Evolutionary conservation across 53 echinoderm and acorn worm genomes (phyloP).

Genomic region (Apostichopus leukothele): DNA sequence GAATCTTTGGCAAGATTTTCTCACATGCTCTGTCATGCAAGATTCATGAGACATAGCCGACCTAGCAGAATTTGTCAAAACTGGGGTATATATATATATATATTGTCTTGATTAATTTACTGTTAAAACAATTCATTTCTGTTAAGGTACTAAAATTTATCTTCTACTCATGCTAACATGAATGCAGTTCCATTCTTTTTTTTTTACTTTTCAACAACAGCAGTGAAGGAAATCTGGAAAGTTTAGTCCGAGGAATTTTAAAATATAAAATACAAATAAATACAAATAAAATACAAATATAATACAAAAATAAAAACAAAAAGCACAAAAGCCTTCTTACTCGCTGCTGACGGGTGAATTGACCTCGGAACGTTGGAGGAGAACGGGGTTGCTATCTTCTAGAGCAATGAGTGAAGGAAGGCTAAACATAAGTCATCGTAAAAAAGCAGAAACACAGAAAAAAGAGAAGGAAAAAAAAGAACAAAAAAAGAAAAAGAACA

Average conservation of each 20-base stretch:
- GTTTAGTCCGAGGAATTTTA: background rate
- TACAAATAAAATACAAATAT: background rate
- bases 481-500: constrained; percentile 1
- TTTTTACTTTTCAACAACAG: background rate
- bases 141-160: too few species aligned
- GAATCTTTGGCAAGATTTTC: too few species aligned
- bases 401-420: constrained; percentile 96
- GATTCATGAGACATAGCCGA: too few species aligned
- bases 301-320: constrained; percentile 1
- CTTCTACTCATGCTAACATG: too few species aligned
- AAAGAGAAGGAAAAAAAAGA: constrained; percentile 37
- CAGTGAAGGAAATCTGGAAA: background rate
- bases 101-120: too few species aligned
- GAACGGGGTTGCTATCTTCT: constrained; percentile 80
- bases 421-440: constrained; percentile 64
- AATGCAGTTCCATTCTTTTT: background rate
- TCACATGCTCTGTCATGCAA: too few species aligned
- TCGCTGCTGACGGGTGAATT: constrained; percentile 27
- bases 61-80: too few species aligned
- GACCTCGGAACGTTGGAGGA: constrained; percentile 55
- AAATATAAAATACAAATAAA: background rate
- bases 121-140: too few species aligned
- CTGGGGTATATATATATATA: too few species aligned
- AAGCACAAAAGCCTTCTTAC: constrained; percentile 49
- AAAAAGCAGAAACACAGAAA: constrained; percentile 53